phyloP scores from a whole-genome alignment of 2,888 invertebrate genomes.

The Isotomurus palustris region DNA sequence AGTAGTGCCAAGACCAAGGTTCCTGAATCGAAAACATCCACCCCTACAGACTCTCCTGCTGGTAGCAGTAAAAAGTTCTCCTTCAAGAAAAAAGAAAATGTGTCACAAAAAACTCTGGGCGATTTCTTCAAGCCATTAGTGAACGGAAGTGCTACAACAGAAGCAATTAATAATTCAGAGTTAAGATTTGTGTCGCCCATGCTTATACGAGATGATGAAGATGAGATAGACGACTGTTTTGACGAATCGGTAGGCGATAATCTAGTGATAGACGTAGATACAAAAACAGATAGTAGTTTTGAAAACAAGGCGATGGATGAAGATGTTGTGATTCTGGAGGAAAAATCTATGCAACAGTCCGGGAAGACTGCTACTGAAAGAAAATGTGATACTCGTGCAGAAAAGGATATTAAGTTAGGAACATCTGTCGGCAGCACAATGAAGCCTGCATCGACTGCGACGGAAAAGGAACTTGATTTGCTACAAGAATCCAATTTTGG shows the following conservation, averaged over 20 bases:
- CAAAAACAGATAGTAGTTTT: no score
- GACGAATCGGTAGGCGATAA: neutral
- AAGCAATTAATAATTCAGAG: neutral
- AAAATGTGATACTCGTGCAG: no score
- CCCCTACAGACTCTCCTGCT: neutral
- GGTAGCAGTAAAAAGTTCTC: constrained; percentile 24
- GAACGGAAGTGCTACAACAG: neutral
- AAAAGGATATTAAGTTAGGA: no score
- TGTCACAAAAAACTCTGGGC: constrained; percentile 16
- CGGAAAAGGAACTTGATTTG: no score
- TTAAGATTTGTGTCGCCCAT: neutral
- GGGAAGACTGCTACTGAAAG: no score
- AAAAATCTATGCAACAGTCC: no score
- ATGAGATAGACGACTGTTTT: neutral
- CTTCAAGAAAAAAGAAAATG: constrained; percentile 12
- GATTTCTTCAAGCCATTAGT: constrained; percentile 22
- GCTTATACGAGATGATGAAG: neutral
- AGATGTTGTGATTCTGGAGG: no score
- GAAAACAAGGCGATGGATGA: no score
- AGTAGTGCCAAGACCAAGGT: neutral
- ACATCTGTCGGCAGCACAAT: no score
- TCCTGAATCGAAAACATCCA: neutral
- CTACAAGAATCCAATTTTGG: no score
- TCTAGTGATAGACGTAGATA: no score
- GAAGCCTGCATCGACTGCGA: no score